phyloP scores from a whole-genome alignment of 2,797 vertebrate species.

The Enteromius paludinosus region DNA sequence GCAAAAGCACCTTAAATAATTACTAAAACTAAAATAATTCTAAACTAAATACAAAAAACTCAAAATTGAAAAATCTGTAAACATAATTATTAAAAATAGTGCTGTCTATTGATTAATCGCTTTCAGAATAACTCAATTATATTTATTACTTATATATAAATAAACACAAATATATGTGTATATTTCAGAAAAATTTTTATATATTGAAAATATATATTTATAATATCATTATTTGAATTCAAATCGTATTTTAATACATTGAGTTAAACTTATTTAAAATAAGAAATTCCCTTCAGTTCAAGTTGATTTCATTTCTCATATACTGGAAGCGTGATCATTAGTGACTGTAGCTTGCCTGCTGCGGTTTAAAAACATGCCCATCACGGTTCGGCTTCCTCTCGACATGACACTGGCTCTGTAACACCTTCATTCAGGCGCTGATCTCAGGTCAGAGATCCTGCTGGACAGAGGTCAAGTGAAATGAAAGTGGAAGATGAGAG shows the following conservation, averaged over 20 bases:
- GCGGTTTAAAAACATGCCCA: background rate
- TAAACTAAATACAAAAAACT: background rate
- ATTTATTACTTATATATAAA: too few relatives aligned
- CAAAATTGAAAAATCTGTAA: background rate
- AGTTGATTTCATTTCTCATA: background rate
- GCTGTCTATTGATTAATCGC: too few relatives aligned
- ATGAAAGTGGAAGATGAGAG: conserved; percentile 50
- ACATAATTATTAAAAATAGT: too few relatives aligned
- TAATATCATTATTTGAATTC: too few relatives aligned
- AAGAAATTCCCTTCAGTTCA: background rate
- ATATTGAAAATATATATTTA: too few relatives aligned
- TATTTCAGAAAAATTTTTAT: too few relatives aligned
- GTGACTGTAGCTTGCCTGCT: background rate
- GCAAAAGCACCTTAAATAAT: background rate
- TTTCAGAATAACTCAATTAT: too few relatives aligned
- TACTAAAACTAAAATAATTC: background rate
- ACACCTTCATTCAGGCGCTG: conserved; percentile 45
- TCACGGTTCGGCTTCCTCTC: background rate
- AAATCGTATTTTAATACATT: background rate
- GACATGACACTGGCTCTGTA: conserved; percentile 38
- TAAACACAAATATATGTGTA: too few relatives aligned
- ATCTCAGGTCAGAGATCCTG: conserved; percentile 52
- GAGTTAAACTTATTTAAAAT: background rate
- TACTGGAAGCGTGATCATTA: background rate
- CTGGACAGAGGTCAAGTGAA: conserved; percentile 51